A percentile compares a stretch with the other conserved stretches of the same genome.
phyloP scores from a whole-genome alignment of 2,888 invertebrate species.

The Drosophila percnosoma region DNA sequence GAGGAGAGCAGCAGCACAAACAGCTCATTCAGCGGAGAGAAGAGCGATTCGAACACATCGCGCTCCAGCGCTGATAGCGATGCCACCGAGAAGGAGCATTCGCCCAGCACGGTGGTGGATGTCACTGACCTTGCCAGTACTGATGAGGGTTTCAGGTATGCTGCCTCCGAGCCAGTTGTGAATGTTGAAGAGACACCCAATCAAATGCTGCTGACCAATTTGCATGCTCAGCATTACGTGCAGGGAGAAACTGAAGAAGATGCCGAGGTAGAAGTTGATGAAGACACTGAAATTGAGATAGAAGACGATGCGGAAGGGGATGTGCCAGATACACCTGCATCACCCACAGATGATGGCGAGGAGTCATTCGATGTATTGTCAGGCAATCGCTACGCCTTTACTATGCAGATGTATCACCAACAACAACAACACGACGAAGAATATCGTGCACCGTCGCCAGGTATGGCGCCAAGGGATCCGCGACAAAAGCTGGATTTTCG shows the following conservation, averaged over 20 bases:
- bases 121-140: conserved; percentile 25
- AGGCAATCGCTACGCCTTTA: conserved; percentile 13
- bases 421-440: conserved; percentile 4
- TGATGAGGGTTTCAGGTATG: conserved; percentile 14
- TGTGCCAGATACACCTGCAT: conserved; percentile 59
- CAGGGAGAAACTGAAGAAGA: conserved; percentile 10
- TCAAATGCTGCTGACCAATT: neutral
- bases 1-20: conserved; percentile 30
- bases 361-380: conserved; percentile 23
- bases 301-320: conserved; percentile 9
- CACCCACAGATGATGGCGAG: conserved; percentile 56
- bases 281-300: conserved; percentile 1
- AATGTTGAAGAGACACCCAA: neutral
- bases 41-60: conserved; percentile 28
- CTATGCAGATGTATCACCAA: neutral
- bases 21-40: conserved; percentile 22
- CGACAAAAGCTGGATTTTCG: conserved; percentile 27
- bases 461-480: conserved; percentile 44
- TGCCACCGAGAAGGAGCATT: conserved; percentile 44
- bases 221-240: neutral
- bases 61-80: conserved; percentile 36
- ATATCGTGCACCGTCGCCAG: conserved; percentile 12
- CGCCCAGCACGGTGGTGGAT: conserved; percentile 56
- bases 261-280: neutral
- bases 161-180: neutral